phyloP scores from a whole-genome alignment of 2,113 vertebrate genomes.

The Sorex araneus region DNA sequence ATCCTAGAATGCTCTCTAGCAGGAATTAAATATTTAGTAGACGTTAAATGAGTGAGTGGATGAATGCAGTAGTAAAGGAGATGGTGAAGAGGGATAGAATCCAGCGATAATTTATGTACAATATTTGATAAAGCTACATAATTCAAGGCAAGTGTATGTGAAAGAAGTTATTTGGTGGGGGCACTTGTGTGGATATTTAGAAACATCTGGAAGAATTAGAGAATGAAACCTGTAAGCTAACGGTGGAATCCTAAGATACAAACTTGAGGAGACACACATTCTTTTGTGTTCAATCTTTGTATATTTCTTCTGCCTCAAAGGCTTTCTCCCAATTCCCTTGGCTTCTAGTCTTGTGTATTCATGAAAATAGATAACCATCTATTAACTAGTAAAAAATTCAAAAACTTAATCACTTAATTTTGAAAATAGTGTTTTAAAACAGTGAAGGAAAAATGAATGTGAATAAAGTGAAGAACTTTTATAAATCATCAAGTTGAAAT shows the following conservation, averaged over 20 bases:
- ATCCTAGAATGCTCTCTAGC: too few species aligned
- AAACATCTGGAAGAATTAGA: background rate
- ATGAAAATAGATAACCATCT: background rate
- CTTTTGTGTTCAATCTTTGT: background rate
- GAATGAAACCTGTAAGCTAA: background rate
- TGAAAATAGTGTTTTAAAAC: slow-evolving; percentile 31
- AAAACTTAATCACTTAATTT: slow-evolving; percentile 20
- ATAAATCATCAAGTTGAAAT: slow-evolving; percentile 19
- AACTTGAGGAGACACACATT: background rate
- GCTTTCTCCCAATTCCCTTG: too few species aligned
- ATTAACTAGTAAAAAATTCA: background rate
- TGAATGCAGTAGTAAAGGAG: background rate
- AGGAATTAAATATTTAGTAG: too few species aligned
- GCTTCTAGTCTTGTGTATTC: too few species aligned
- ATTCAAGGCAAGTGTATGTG: background rate
- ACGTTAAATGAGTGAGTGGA: too few species aligned
- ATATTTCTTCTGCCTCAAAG: too few species aligned
- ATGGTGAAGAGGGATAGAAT: background rate
- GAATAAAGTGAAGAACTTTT: slow-evolving; percentile 22
- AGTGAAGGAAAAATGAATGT: slow-evolving; percentile 5
- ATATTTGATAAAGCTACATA: background rate
- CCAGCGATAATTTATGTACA: background rate
- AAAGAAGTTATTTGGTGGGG: background rate
- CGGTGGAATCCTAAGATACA: background rate
- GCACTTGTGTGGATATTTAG: background rate